Evolutionary conservation across 2,113 vertebrate species (phyloP).

Genomic region (Mus spicilegus): DNA sequence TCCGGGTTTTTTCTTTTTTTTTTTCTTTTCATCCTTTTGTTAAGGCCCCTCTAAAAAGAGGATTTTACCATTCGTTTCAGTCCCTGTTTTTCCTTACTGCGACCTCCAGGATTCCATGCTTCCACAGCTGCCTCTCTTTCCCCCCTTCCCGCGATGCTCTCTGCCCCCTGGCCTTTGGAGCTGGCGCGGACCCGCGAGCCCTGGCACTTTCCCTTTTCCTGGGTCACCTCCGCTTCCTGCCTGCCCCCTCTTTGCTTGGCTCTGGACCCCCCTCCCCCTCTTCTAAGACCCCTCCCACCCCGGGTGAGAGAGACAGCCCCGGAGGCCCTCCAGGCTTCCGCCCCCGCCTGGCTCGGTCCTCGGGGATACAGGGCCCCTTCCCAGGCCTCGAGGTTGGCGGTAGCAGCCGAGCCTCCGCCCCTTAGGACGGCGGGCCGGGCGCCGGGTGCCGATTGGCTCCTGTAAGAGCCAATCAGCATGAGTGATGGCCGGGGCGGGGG

Average conservation of each 20-base stretch:
- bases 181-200: constrained; percentile 22
- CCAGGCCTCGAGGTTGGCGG: neutral
- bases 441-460: constrained; percentile 30
- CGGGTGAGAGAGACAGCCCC: neutral
- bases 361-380: neutral
- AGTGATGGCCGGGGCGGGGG: neutral
- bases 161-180: constrained; percentile 55
- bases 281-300: neutral
- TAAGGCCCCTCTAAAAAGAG: neutral
- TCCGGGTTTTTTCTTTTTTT: neutral
- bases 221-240: constrained; percentile 77
- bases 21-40: neutral
- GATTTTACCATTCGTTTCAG: neutral
- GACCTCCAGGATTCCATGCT: constrained; percentile 3
- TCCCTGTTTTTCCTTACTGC: neutral
- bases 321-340: neutral
- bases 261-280: neutral
- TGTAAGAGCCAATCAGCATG: constrained; percentile 48
- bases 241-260: constrained; percentile 59
- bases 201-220: constrained; percentile 56
- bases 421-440: neutral
- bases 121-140: neutral
- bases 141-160: neutral
- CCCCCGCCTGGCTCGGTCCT: neutral
- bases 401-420: neutral